A percentile compares a stretch with the other conserved stretches of the same genome.
These are phyloP conservation scores for Rhagonycha fulva DNA, from an alignment of 2,888 invertebrate species.

Conservation along the genomic window DNA sequence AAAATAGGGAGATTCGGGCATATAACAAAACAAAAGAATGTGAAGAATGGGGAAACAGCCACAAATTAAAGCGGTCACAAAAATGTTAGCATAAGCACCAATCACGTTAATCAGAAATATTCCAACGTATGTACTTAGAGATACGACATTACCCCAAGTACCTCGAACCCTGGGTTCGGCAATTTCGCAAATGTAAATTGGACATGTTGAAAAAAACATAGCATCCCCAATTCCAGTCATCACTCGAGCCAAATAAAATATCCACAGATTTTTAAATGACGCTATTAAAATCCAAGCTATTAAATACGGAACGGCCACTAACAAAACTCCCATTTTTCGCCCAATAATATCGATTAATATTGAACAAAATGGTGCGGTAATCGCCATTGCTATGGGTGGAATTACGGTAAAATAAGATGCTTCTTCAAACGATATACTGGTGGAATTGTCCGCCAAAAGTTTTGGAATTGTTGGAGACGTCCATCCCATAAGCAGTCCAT, in stretches of 20 bases:
- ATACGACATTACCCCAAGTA: constrained; percentile 64
- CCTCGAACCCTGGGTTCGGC: constrained; percentile 63
- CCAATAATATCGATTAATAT: constrained; percentile 67
- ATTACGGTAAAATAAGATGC: constrained; percentile 68
- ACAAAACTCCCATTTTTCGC: constrained; percentile 65
- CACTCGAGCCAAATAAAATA: constrained; percentile 59
- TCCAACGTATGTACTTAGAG: constrained; percentile 55
- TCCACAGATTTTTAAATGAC: constrained; percentile 59
- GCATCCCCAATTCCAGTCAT: constrained; percentile 65
- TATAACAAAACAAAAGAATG: constrained; percentile 61
- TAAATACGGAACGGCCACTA: constrained; percentile 65
- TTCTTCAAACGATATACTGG: constrained; percentile 57
- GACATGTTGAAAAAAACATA: constrained; percentile 53
- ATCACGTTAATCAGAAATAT: constrained; percentile 65
- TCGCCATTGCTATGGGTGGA: constrained; percentile 66
- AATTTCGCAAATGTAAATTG: constrained; percentile 66
- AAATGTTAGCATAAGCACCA: constrained; percentile 61
- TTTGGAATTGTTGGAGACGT: constrained; percentile 63
- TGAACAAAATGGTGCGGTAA: constrained; percentile 65
- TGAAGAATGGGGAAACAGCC: constrained; percentile 61
- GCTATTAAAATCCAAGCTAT: constrained; percentile 68
- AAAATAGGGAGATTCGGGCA: constrained; percentile 67
- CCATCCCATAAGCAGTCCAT: constrained; percentile 59
- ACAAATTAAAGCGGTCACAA: constrained; percentile 59
- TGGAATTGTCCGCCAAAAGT: constrained; percentile 54